phyloP scores from a whole-genome alignment of 1,140 invertebrate genomes.

The Mycetomoellerius zeteki region DNA sequence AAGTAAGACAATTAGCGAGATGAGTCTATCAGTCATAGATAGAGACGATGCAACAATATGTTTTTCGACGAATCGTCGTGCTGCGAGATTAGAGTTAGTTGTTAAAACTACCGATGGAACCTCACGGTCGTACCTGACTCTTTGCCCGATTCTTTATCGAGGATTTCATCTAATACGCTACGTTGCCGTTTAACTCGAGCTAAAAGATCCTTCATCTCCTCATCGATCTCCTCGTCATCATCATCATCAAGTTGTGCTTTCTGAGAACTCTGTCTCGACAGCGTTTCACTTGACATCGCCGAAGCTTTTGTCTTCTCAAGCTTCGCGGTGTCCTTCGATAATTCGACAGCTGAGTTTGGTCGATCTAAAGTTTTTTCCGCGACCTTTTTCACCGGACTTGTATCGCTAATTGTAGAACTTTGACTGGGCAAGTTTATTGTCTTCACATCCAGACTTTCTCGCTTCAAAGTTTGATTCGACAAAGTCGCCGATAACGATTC shows the following conservation, averaged over 20 bases:
- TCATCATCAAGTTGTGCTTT: constrained; percentile 76
- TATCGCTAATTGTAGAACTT: constrained; percentile 51
- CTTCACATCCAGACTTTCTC: constrained; percentile 23
- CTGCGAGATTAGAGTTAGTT: constrained; percentile 51
- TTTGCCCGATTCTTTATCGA: constrained; percentile 89
- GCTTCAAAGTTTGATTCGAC: constrained; percentile 3
- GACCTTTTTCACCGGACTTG: constrained; percentile 44
- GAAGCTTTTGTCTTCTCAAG: constrained; percentile 71
- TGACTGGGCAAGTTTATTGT: constrained; percentile 34
- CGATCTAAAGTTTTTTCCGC: constrained; percentile 36
- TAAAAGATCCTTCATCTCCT: constrained; percentile 89
- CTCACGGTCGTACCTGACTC: constrained; percentile 73
- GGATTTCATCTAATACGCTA: constrained; percentile 90
- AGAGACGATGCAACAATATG: neutral
- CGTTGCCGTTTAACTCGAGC: constrained; percentile 90
- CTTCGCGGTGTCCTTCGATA: constrained; percentile 74
- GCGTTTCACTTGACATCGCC: constrained; percentile 63
- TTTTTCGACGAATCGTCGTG: constrained; percentile 21
- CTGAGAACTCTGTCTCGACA: constrained; percentile 76
- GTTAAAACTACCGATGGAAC: constrained; percentile 34
- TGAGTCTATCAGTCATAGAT: neutral
- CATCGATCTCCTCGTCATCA: constrained; percentile 87
- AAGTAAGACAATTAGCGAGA: constrained; percentile 27
- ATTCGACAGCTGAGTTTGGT: constrained; percentile 50
- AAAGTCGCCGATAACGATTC: constrained; percentile 80